A percentile compares a stretch with the other conserved stretches of the same genome.
phyloP scores from a whole-genome alignment of 2,797 vertebrate species.

The Chelonia mydas region DNA sequence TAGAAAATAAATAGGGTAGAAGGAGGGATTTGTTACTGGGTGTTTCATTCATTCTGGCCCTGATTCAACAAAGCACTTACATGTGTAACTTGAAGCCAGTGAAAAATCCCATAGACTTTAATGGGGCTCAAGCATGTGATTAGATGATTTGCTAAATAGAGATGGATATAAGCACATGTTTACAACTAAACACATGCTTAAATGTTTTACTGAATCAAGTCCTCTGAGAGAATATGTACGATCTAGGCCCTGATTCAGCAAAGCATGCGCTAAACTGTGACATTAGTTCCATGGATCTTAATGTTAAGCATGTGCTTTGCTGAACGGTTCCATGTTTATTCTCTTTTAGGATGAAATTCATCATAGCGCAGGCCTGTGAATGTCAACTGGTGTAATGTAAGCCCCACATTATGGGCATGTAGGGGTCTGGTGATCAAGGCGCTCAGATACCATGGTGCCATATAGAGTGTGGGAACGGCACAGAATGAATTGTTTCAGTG shows the following conservation, averaged over 20 bases:
- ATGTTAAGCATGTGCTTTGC: not conserved
- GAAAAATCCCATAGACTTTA: not conserved
- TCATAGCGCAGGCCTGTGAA: not conserved
- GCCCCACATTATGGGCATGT: not conserved
- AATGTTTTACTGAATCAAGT: not conserved
- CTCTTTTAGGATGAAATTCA: not conserved
- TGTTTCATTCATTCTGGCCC: not conserved
- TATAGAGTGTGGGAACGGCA: accelerated
- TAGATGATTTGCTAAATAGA: not conserved
- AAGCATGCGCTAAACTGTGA: not conserved
- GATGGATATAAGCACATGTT: not conserved
- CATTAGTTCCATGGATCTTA: not conserved
- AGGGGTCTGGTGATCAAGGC: not conserved
- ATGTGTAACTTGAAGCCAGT: not conserved
- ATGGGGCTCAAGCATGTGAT: not conserved
- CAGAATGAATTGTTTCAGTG: accelerated
- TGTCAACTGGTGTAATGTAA: not conserved
- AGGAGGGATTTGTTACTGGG: not conserved
- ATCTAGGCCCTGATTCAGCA: not conserved
- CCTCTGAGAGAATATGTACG: not conserved
- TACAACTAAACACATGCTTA: not conserved
- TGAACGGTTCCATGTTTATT: not conserved
- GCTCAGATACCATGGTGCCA: not conserved
- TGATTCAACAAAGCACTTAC: not conserved
- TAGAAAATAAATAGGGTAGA: not conserved